Base-by-base conservation (phyloP, 2,797 vertebrate species). In the Arrhamphus sclerolepis region DNA sequence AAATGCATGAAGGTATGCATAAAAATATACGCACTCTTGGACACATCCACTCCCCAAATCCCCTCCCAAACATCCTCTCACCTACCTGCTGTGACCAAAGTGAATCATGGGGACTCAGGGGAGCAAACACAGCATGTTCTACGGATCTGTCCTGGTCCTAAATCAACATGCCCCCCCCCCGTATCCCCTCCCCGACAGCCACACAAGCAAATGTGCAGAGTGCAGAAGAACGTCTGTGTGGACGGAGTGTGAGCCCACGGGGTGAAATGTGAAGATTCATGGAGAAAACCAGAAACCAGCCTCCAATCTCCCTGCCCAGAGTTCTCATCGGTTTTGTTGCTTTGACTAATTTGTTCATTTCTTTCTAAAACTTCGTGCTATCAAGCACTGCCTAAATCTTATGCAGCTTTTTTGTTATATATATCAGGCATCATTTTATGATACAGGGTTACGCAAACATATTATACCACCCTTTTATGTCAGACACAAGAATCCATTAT, bases 101-200 rank as follows among this genome's bases (percentile, higher is more conserved):
- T 88, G 87, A 90, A 57, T 89, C 91, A 91, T 38, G 0, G 60
- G 60, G 43, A 51, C 69, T n/a, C 64, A 91, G 84, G 75, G 81
- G 73, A 88, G 80, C 85, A 84, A 89, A 88, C 87, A 90, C 89
- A 83, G 58, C 72, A 81, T 89, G 84, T 82, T 76, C 70, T 66
- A 49, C 51, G 54, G 58, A 34, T 83, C 80, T 84, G 85, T 80
- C 62, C 56, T 55, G 57, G 65, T 71, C 39, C 68, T 62, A 39
- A 73, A 63, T 54, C 34, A 43, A 47, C 6, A 64, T 70, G 67
- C 75, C 50, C 78, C 70, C 54, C n/a, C n/a, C n/a, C n/a, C n/a
- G 24, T 26, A 22, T n/a, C n/a, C n/a, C 60, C 56, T 31, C 64
- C 68, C 72, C 46, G 9, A 61, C 56, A 51, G 28, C 20, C 56